Conservation (phyloP, 2,888 invertebrate species). For the Busseola fusca region DNA sequence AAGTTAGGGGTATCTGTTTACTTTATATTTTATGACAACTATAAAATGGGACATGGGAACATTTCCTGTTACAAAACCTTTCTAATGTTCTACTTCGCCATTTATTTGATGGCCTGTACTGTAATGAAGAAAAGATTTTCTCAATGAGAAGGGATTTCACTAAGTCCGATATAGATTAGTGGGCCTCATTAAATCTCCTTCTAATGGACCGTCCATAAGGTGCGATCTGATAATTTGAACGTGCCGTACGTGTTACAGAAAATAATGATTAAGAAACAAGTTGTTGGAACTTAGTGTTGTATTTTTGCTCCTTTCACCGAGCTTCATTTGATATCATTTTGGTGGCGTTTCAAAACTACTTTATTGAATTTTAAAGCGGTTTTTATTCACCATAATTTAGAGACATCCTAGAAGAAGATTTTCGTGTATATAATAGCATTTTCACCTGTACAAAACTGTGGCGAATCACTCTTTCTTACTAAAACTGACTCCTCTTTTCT, state of each 20-base stretch:
- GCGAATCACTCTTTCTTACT: neutral
- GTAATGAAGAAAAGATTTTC: conserved; percentile 51
- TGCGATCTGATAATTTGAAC: conserved; percentile 38
- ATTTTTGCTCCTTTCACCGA: neutral
- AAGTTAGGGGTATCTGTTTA: conserved; percentile 36
- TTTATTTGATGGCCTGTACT: conserved; percentile 45
- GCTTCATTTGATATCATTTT: neutral
- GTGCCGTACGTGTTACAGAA: conserved; percentile 17
- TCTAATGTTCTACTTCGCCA: conserved; percentile 15
- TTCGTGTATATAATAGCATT: neutral
- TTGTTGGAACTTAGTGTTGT: conserved; percentile 13
- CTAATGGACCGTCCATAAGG: conserved; percentile 52
- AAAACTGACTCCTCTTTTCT: conserved; percentile 31
- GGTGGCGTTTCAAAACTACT: neutral
- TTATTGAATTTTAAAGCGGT: neutral
- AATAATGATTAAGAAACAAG: conserved; percentile 35
- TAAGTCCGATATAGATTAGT: conserved; percentile 62
- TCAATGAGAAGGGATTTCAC: conserved; percentile 46
- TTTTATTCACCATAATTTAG: neutral
- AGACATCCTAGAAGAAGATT: neutral
- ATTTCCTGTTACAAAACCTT: conserved; percentile 29
- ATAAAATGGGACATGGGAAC: conserved; percentile 37
- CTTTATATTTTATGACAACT: conserved; percentile 46
- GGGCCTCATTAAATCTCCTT: conserved; percentile 54
- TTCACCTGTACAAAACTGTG: too few relatives aligned